Percentiles rank a stretch among this genome's conserved stretches.
These are phyloP conservation scores for Linhomoeus sp. DNA, from an alignment of 2,888 invertebrate genomes.

Conservation along the genomic window DNA sequence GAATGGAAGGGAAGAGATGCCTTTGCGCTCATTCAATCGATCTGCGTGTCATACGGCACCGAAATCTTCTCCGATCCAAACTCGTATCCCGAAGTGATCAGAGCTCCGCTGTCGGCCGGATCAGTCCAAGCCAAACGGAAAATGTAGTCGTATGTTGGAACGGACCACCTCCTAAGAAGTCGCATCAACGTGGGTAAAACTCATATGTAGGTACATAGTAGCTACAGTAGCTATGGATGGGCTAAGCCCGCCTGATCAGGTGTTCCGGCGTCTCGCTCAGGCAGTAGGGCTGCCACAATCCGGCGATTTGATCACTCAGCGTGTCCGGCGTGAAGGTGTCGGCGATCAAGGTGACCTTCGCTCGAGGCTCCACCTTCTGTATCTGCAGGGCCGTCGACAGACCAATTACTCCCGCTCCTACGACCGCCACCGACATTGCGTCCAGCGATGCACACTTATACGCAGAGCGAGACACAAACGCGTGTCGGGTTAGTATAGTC, in stretches of 20 bases:
- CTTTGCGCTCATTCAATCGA: no score
- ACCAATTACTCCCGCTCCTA: slow-evolving; percentile 7
- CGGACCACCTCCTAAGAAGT: slow-evolving; percentile 1
- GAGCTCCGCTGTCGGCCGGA: no score
- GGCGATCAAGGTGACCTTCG: slow-evolving; percentile 17
- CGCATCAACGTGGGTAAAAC: neutral
- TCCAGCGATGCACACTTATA: no score
- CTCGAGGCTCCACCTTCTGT: slow-evolving; percentile 3
- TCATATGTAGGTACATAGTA: neutral
- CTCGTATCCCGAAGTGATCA: no score
- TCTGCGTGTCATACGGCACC: no score
- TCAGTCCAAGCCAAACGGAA: neutral
- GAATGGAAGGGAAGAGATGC: no score
- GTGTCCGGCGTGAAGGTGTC: slow-evolving; percentile 18
- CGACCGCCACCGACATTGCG: no score
- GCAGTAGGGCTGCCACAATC: slow-evolving; percentile 16
- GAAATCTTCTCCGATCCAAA: no score
- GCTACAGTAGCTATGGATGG: neutral
- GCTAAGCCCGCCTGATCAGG: neutral
- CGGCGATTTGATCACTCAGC: slow-evolving; percentile 19
- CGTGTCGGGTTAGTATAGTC: no score
- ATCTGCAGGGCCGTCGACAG: slow-evolving; percentile 3
- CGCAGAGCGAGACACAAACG: no score
- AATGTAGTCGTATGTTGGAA: slow-evolving; percentile 1
- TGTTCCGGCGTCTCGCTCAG: neutral